These are phyloP conservation scores for Sebastes dallii DNA, from an alignment of 2,797 vertebrate genomes.

Conservation along the genomic window DNA sequence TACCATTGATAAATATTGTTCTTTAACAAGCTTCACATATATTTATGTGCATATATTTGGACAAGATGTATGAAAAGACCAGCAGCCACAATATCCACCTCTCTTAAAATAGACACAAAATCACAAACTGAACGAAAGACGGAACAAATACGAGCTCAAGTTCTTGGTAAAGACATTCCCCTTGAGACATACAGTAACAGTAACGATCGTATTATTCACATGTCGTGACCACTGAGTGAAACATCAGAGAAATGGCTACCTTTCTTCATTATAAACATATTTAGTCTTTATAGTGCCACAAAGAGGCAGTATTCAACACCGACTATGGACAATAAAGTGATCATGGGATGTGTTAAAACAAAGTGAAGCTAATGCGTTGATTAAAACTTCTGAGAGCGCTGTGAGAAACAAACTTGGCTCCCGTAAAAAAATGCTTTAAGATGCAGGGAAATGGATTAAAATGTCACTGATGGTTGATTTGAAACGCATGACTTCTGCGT, in stretches of 20 bases:
- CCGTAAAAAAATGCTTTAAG: conserved; percentile 4
- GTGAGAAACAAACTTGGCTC: conserved; percentile 9
- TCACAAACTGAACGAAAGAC: background rate
- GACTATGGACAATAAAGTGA: background rate
- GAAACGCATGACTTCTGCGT: conserved; percentile 18
- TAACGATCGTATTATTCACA: conserved; percentile 4
- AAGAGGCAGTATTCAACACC: background rate
- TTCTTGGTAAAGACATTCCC: background rate
- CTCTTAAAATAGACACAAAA: conserved; percentile 40
- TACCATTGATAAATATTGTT: conserved; percentile 35
- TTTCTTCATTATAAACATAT: conserved; percentile 9
- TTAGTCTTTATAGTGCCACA: background rate
- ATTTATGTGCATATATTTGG: conserved; percentile 11
- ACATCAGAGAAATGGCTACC: background rate
- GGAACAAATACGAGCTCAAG: conserved; percentile 7
- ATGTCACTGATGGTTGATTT: conserved; percentile 41
- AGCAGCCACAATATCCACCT: conserved; percentile 53
- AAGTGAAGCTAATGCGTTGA: conserved; percentile 12
- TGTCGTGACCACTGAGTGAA: background rate
- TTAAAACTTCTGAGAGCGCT: conserved; percentile 5
- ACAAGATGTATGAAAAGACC: conserved; percentile 41
- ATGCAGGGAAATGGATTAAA: conserved; percentile 39
- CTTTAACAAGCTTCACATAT: conserved; percentile 20
- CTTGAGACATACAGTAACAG: conserved; percentile 11
- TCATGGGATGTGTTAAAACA: conserved; percentile 8